A percentile compares a stretch with the other conserved stretches of the same genome.
phyloP scores from a whole-genome alignment of 2,888 invertebrate genomes.

The Sinelater perroti region DNA sequence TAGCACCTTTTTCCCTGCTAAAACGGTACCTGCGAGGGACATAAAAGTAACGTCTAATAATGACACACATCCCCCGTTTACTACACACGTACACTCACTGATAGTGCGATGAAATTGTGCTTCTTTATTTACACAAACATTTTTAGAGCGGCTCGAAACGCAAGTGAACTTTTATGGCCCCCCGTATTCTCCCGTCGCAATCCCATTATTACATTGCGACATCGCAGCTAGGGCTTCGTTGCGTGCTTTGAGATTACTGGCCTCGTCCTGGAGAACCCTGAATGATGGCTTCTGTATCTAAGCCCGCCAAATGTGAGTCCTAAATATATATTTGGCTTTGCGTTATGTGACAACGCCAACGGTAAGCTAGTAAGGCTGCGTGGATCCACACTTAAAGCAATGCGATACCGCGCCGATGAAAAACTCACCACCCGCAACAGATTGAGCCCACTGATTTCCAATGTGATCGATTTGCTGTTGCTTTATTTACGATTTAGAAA shows the following conservation, averaged over 20 bases:
- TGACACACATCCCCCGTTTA: neutral
- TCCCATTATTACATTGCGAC: conserved; percentile 40
- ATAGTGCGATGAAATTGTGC: conserved; percentile 3
- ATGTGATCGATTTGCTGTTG: no score
- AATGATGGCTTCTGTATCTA: conserved; percentile 43
- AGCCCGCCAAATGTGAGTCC: conserved; percentile 41
- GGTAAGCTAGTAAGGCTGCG: conserved; percentile 36
- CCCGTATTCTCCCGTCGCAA: conserved; percentile 38
- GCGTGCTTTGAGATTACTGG: conserved; percentile 39
- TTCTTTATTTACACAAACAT: conserved; percentile 34
- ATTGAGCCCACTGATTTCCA: conserved; percentile 26
- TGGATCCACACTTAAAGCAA: conserved; percentile 36
- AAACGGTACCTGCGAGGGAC: neutral
- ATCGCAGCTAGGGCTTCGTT: conserved; percentile 35
- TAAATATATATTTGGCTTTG: conserved; percentile 42
- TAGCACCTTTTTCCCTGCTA: neutral
- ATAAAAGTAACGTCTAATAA: neutral
- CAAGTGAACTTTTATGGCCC: conserved; percentile 36
- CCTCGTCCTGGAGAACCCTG: conserved; percentile 39
- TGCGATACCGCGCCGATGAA: conserved; percentile 32
- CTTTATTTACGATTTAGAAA: no score
- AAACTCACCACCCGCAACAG: conserved; percentile 24
- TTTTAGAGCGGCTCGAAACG: conserved; percentile 33
- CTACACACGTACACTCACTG: conserved; percentile 2
- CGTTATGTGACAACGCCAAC: conserved; percentile 42